phyloP scores from a whole-genome alignment of 2,797 vertebrate species.

The Propithecus perrieri region DNA sequence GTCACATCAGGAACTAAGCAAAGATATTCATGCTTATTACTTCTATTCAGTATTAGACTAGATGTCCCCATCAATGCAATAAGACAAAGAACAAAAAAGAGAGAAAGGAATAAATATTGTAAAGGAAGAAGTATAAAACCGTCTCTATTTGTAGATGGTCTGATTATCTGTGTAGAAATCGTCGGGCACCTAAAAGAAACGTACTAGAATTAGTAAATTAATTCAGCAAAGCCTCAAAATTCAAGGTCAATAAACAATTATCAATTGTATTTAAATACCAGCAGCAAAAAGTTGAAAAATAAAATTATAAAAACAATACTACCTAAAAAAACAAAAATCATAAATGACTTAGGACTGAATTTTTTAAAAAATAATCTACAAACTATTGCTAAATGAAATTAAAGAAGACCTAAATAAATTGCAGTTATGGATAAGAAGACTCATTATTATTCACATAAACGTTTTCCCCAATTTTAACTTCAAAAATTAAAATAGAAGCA shows the following conservation, averaged over 20 bases:
- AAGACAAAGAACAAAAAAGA: not conserved
- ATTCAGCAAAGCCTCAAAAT: conserved; percentile 6
- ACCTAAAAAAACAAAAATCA: not conserved
- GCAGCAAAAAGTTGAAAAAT: not conserved
- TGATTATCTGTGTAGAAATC: not conserved
- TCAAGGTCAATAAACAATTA: not conserved
- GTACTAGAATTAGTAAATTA: not conserved
- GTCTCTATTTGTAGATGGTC: not conserved
- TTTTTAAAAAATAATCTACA: not conserved
- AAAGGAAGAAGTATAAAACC: not conserved
- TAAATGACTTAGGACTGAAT: not conserved
- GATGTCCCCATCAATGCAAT: not conserved
- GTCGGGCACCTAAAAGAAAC: not conserved
- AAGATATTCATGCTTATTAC: not conserved
- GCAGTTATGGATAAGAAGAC: not conserved
- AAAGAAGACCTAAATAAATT: not conserved
- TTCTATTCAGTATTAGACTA: not conserved
- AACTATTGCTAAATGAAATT: not conserved
- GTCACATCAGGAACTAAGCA: not conserved
- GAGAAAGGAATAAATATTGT: not conserved
- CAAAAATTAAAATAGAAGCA: not conserved
- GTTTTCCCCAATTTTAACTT: not conserved
- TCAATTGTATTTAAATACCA: not conserved
- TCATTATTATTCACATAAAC: not conserved
- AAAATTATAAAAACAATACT: not conserved